Evolutionary conservation across 2,113 vertebrate genomes (phyloP).

Genomic region (Synchiropus splendidus): DNA sequence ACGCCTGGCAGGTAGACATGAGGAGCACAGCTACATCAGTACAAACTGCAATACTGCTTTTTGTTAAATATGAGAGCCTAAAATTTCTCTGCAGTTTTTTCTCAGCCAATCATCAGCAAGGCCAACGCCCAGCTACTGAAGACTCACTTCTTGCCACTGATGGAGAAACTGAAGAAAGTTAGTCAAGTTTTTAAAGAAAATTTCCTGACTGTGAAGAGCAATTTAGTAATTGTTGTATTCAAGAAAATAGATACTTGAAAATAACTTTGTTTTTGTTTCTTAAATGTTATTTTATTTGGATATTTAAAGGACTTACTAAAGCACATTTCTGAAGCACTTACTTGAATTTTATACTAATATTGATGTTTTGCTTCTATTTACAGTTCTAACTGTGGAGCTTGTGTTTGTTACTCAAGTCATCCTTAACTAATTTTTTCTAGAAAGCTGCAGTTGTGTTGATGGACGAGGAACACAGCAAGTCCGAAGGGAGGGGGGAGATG

Average conservation of each 20-base stretch:
- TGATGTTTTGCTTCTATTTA: too few relatives aligned
- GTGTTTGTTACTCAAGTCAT: background rate
- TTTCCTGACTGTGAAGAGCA: background rate
- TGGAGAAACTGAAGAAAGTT: constrained; percentile 89
- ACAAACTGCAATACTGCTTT: background rate
- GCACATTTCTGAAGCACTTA: background rate
- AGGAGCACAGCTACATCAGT: background rate
- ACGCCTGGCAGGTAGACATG: constrained; percentile 78
- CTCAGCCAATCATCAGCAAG: constrained; percentile 96
- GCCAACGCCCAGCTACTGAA: constrained; percentile 84
- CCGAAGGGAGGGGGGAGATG: constrained; percentile 91
- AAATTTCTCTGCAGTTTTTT: constrained; percentile 74
- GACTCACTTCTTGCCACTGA: constrained; percentile 90
- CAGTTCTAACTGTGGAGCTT: too few relatives aligned
- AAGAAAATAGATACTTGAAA: background rate
- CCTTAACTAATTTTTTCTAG: constrained; percentile 38
- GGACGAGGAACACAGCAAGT: constrained; percentile 89
- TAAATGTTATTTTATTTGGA: background rate
- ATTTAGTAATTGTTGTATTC: background rate
- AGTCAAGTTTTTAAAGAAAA: constrained; percentile 2
- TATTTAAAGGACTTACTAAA: background rate
- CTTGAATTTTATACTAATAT: too few relatives aligned
- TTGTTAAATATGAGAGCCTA: background rate
- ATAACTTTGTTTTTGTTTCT: background rate
- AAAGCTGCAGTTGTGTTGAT: constrained; percentile 84